Base-by-base conservation (phyloP, 2,797 vertebrate genomes). In the Artibeus lituratus region DNA sequence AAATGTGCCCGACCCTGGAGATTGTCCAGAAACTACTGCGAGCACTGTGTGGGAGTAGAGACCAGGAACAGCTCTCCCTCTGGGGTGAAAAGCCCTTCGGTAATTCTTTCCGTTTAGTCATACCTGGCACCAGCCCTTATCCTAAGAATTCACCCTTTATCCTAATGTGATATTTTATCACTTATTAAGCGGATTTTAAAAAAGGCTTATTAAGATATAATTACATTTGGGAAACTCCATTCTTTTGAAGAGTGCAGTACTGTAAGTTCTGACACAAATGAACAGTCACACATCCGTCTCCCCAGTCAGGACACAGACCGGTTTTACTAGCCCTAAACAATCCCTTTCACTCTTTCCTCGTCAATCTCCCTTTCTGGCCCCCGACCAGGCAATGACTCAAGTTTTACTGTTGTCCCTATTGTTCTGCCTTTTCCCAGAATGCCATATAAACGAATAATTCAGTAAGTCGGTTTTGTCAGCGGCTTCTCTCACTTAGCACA, bases 171-270 rank as follows among this genome's bases (percentile, higher is more conserved):
- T 78, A 51, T 67, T 67, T 82, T 89, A 83, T 44, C 42, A 83
- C 37, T 82, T 69, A 73, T 51, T 53, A 21, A 87, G 51, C 26
- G 53, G 44, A 26, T 9, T 94, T 44, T 19, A 83, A 16, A 62
- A 96, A 85, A 82, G 88, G 42, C 51, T 89, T 67, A 76, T 82
- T 92, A 85, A 67, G 24, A 39, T 39, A 55, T 82, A 62, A 78
- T 73, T 78, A 80, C 10, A 55, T 55, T 84, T 9, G 62, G 26
- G 72, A 42, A 82, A 92, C 78, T 74, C 78, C 44, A 86, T 15
- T 22, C 55, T 67, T 62, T 95, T n/a, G 39, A 65, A 76, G 37
- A 35, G 19, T 12, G 47, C n/a, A n/a, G 59, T 26, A 77, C n/a
- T 32, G 32, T 21, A 70, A 53, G 7, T 76, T 93, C 53, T 84